A percentile compares a stretch with the other conserved stretches of the same genome.
Conservation (phyloP, 2,113 vertebrate genomes). For the Machaerirhynchus nigripectus region DNA sequence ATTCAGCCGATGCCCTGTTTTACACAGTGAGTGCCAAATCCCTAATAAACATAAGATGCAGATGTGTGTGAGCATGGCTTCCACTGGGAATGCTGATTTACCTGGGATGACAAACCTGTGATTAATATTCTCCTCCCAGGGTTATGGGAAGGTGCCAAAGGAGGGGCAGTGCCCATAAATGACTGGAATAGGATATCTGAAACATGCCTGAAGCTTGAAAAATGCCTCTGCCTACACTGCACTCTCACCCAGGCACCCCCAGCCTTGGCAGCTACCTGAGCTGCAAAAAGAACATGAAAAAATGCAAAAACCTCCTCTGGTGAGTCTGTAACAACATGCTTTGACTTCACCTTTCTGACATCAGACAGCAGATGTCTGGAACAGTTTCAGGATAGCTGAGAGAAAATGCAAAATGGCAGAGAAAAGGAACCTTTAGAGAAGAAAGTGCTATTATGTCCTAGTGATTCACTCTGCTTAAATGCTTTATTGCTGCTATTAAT, state of each 20-base stretch:
- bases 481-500: slow-evolving; percentile 4
- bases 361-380: background rate
- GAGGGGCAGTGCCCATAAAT: background rate
- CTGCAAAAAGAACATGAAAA: background rate
- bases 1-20: background rate
- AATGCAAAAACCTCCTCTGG: rapidly evolving
- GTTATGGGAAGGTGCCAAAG: background rate
- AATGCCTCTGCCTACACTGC: background rate
- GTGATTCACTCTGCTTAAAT: background rate
- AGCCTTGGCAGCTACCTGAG: background rate
- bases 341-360: background rate
- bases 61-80: background rate
- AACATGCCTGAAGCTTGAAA: background rate
- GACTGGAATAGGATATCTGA: background rate
- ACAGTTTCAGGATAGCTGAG: background rate
- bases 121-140: background rate
- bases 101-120: background rate
- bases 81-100: background rate
- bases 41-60: background rate
- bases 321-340: background rate
- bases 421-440: background rate
- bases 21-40: background rate
- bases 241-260: background rate
- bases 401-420: background rate
- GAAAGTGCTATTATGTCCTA: background rate